A percentile compares a stretch with the other conserved stretches of the same genome.
These are phyloP conservation scores for Leucozona laternaria DNA, from an alignment of 2,888 invertebrate genomes.

Conservation along the genomic window DNA sequence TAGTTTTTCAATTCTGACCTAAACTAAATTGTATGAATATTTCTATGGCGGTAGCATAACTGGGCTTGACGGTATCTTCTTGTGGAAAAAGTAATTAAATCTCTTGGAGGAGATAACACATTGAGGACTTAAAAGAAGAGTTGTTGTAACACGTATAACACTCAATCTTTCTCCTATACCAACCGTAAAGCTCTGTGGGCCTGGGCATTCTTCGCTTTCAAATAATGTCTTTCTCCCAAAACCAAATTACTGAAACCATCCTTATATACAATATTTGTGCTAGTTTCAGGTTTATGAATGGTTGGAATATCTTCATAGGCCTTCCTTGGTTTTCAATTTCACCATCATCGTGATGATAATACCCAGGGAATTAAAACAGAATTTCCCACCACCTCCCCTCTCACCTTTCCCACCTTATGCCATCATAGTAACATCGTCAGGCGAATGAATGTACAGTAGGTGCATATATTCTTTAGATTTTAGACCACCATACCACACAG, in stretches of 20 bases:
- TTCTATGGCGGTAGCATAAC: background rate
- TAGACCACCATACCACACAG: constrained; percentile 14
- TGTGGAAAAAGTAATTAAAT: constrained; percentile 25
- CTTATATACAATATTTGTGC: constrained; percentile 7
- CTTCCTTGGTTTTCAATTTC: constrained; percentile 44
- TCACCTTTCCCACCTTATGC: background rate
- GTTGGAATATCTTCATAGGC: constrained; percentile 35
- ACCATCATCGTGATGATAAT: constrained; percentile 11
- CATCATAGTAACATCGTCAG: background rate
- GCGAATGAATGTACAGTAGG: background rate
- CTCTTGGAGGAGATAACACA: background rate
- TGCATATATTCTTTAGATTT: background rate
- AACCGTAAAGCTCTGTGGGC: constrained; percentile 9
- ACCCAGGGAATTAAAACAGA: constrained; percentile 13
- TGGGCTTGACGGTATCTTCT: background rate
- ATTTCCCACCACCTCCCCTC: background rate
- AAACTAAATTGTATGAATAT: background rate
- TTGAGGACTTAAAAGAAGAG: background rate
- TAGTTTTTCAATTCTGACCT: background rate
- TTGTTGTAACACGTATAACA: background rate
- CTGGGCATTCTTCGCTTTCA: constrained; percentile 15
- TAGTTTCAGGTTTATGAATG: constrained; percentile 35
- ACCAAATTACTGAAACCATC: constrained; percentile 10
- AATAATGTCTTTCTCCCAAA: background rate
- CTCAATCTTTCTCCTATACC: constrained; percentile 12